Percentiles rank a stretch among this genome's conserved stretches.
phyloP scores from a whole-genome alignment of 2,113 vertebrate genomes.

The Mungos mungo region DNA sequence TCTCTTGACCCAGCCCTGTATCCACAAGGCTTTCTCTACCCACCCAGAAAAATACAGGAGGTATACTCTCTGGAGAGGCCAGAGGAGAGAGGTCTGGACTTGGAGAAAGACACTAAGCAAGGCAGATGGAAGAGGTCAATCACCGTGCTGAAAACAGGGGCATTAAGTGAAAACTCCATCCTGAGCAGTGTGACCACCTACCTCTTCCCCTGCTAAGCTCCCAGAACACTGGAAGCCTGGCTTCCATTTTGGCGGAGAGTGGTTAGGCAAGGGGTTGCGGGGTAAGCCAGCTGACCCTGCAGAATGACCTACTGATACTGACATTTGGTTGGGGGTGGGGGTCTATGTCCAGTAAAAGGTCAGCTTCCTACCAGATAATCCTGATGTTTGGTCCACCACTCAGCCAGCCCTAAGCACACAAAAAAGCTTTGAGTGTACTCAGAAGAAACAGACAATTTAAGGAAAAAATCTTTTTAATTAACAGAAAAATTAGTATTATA shows the following conservation, averaged over 20 bases:
- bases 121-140: neutral
- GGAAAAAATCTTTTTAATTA: neutral
- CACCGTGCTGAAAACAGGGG: neutral
- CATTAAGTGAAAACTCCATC: neutral
- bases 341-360: neutral
- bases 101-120: neutral
- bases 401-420: neutral
- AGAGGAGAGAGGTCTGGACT: neutral
- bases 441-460: slow-evolving; percentile 12
- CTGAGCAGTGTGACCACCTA: neutral
- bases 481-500: neutral
- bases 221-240: neutral
- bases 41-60: neutral
- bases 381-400: neutral
- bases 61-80: neutral
- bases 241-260: neutral
- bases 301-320: neutral
- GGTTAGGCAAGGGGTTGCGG: neutral
- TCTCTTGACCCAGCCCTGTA: neutral
- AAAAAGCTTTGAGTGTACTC: neutral
- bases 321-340: neutral
- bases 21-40: neutral
- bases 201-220: neutral
- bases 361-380: neutral
- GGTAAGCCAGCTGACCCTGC: neutral